phyloP scores from a whole-genome alignment of 1,140 invertebrate genomes.

The Orchestia grillus region DNA sequence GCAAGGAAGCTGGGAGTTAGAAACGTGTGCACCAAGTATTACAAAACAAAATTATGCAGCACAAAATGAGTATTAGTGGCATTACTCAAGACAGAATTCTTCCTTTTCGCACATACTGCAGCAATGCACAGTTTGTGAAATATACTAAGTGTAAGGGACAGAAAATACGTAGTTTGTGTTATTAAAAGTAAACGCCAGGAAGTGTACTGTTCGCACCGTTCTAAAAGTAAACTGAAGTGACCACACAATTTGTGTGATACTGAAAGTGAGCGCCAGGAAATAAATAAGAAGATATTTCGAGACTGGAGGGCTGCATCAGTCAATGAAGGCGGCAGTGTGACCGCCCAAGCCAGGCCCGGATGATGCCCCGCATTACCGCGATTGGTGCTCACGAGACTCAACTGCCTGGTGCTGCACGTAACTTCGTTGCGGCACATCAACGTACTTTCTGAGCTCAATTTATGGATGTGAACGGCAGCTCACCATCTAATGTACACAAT shows the following conservation, averaged over 20 bases:
- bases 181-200: background rate
- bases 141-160: background rate
- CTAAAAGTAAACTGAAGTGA: too few species aligned
- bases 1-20: too few species aligned
- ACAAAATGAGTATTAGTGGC: too few species aligned
- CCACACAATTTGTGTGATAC: background rate
- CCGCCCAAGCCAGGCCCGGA: background rate
- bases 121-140: background rate
- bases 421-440: background rate
- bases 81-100: background rate
- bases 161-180: background rate
- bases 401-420: background rate
- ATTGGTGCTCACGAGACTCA: background rate
- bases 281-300: background rate
- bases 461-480: background rate
- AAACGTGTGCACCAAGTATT: background rate
- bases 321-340: background rate
- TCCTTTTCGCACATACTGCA: background rate
- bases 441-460: constrained; percentile 7
- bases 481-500: background rate
- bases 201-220: too few species aligned
- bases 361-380: background rate
- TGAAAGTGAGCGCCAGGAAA: background rate
- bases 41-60: background rate
- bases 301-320: background rate